Base-by-base conservation (phyloP, 1,140 invertebrate species). In the Drosophila melanica region DNA sequence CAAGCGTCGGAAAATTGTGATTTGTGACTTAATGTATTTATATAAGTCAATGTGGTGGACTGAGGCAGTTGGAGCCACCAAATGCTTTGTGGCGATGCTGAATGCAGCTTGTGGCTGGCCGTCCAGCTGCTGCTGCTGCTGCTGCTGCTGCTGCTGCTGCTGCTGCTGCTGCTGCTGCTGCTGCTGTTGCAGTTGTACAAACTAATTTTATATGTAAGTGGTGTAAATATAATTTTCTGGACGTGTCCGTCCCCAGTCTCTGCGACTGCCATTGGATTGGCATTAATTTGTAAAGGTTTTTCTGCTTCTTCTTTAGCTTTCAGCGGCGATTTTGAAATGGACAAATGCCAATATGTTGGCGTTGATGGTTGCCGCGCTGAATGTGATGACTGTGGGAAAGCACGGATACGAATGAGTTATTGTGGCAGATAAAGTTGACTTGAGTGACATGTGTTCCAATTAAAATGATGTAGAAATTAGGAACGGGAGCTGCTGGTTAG, bases 1-100 rank as follows among this genome's bases (percentile, higher is more conserved):
- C 85, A 89, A 84, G 84, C 85, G 79, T 89, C 70, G 84, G 77
- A 76, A 90, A 90, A 86, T 90, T 90, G 81, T 90, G 87, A 90
- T 90, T 90, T 90, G 87, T 90, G 87, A 90, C 87, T 90, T 90
- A 90, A 90, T 90, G 87, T 90, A 90, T 87, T 87, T 90, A 90
- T 89, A 89, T 80, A 89, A 89, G 81, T 86, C 67, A 78, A 76
- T 59, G 67, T 51, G 62, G 67, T 48, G 41, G 37, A 41, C 55
- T 30, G 35, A 33, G 55, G 55, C 33, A 45, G 27, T 35, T 7
- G 27, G 53, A 67, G 27, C 30, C 42, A 51, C 16, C 41, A 12
- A 55, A n/a, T 63, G 67, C 41, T 27, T 37, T 45, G 53, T 35
- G 58, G 27, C 51, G 68, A 55, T 55, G 59, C 58, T 67, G 75